Percentiles rank a stretch among this genome's conserved stretches.
Conservation (phyloP, 2,113 vertebrate genomes). For the Scalopus aquaticus region DNA sequence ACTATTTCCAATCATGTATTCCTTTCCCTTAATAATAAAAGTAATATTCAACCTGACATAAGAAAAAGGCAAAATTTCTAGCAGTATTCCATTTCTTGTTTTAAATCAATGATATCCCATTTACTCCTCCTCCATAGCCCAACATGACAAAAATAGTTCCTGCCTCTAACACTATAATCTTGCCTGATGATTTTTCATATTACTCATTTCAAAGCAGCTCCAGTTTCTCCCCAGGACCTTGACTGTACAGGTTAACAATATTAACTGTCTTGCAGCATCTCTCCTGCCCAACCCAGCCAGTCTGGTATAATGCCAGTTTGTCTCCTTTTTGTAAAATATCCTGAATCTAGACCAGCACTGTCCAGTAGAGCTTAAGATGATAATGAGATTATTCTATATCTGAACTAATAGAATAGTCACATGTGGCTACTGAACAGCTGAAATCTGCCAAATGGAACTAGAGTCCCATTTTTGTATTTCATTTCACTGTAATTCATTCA, state of each 20-base stretch:
- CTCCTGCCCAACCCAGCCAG: not conserved
- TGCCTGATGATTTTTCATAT: not conserved
- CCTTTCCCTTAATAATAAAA: constrained; percentile 58
- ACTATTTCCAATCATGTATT: constrained; percentile 30
- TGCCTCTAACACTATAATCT: not conserved
- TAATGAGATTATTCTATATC: not conserved
- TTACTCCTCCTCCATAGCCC: not conserved
- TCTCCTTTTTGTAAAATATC: not conserved
- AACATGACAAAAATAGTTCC: not conserved
- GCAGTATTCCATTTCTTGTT: not conserved
- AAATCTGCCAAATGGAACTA: not conserved
- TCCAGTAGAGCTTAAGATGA: not conserved
- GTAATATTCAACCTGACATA: constrained; percentile 32
- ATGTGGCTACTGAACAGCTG: not conserved
- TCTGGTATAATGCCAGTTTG: not conserved
- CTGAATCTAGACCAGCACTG: not conserved
- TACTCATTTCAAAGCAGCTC: not conserved
- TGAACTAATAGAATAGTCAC: not conserved
- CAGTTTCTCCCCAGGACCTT: not conserved
- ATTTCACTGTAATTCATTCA: not conserved
- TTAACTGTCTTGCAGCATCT: not conserved
- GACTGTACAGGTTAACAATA: not conserved
- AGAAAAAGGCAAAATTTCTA: constrained; percentile 2
- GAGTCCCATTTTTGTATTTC: not conserved
- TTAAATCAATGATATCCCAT: not conserved